These are phyloP conservation scores for Choristoneura rosaceana DNA, from an alignment of 2,888 invertebrate genomes.

Conservation along the genomic window DNA sequence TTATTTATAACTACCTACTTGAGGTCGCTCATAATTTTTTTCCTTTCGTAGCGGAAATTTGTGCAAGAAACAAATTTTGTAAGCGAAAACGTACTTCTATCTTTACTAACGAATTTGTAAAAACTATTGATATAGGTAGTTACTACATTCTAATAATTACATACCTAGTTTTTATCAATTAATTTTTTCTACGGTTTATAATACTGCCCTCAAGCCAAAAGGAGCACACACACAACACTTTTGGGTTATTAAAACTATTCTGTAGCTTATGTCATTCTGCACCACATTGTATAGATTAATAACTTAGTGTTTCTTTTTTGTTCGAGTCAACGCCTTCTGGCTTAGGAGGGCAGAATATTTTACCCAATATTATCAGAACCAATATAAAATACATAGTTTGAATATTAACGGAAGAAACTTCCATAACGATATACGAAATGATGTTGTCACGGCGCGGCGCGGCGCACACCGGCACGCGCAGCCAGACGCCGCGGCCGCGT, in stretches of 20 bases:
- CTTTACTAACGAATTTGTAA: background rate
- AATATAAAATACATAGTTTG: background rate
- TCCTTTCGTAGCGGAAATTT: background rate
- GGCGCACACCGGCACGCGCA: conserved; percentile 49
- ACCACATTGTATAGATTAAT: too few species aligned
- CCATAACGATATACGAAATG: conserved; percentile 13
- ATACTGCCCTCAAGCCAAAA: too few species aligned
- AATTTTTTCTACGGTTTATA: too few species aligned
- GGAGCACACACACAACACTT: too few species aligned
- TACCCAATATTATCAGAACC: background rate
- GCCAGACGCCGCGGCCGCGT: conserved; percentile 53
- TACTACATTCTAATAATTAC: too few species aligned
- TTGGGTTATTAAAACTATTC: too few species aligned
- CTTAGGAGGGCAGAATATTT: too few species aligned
- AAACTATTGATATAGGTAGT: background rate
- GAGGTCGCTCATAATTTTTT: conserved; percentile 11
- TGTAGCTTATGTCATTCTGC: too few species aligned
- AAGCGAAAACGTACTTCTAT: background rate
- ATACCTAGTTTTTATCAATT: too few species aligned
- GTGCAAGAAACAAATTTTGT: background rate
- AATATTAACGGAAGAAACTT: conserved; percentile 1
- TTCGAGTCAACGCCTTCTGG: too few species aligned
- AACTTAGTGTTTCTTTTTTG: too few species aligned
- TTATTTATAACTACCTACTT: conserved; percentile 21
- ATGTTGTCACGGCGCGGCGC: conserved; percentile 25